Percentiles rank a stretch among this genome's conserved stretches.
These are phyloP conservation scores for Palythoa caribaeorum DNA, from an alignment of 92 coral and sea anemone genomes.

Conservation along the genomic window DNA sequence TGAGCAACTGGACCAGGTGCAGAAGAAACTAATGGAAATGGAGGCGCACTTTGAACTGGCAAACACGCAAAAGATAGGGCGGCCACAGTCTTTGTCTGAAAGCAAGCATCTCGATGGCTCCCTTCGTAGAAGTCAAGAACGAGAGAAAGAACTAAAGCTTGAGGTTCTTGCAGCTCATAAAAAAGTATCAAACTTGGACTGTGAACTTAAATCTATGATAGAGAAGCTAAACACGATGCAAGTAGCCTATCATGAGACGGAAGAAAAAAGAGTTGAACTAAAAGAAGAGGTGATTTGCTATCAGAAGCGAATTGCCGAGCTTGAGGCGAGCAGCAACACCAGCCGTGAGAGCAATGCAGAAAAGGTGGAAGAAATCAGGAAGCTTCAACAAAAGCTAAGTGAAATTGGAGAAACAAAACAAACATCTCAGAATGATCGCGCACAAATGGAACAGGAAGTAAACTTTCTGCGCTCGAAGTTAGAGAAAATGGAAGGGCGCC, in stretches of 20 bases:
- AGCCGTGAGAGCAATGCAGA: constrained; percentile 67
- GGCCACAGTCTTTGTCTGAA: constrained; percentile 31
- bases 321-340: constrained; percentile 78
- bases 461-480: constrained; percentile 64
- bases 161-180: constrained; percentile 84
- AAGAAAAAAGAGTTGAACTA: constrained; percentile 62
- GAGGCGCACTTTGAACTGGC: constrained; percentile 88
- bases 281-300: constrained; percentile 75
- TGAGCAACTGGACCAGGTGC: constrained; percentile 75
- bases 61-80: constrained; percentile 12
- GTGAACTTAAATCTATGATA: constrained; percentile 70
- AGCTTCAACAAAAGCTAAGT: constrained; percentile 52
- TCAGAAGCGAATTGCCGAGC: constrained; percentile 77
- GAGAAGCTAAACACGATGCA: constrained; percentile 75
- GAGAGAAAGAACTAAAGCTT: constrained; percentile 77
- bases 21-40: constrained; percentile 77
- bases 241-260: constrained; percentile 67
- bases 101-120: constrained; percentile 75
- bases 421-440: constrained; percentile 55
- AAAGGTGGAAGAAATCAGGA: constrained; percentile 62
- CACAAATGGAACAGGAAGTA: constrained; percentile 68
- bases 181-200: constrained; percentile 72
- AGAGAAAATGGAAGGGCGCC: constrained; percentile 77
- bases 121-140: constrained; percentile 75
- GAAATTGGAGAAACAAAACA: constrained; percentile 66